Conservation (phyloP, 53 echinoderm and acorn worm genomes). For the Crossaster papposus region DNA sequence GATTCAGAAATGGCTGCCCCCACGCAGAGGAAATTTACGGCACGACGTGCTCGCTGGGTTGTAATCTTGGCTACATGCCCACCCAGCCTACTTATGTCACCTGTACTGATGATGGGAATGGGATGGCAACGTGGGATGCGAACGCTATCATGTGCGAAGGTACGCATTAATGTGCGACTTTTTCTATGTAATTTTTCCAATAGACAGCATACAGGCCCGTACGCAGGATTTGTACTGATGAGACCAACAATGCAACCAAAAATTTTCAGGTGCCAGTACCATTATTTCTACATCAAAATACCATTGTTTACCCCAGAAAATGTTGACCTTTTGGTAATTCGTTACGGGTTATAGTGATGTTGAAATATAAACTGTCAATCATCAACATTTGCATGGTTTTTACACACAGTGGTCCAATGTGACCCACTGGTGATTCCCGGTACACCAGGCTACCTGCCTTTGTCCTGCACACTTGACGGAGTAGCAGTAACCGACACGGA, state of each 20-base stretch:
- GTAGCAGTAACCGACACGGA: slow-evolving; percentile 17
- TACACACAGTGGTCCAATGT: slow-evolving; percentile 53
- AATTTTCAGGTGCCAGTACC: too few relatives aligned
- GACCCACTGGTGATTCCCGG: slow-evolving; percentile 31
- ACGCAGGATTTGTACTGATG: too few relatives aligned
- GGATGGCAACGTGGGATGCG: slow-evolving; percentile 68
- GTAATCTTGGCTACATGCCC: slow-evolving; percentile 80
- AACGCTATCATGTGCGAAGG: slow-evolving; percentile 74
- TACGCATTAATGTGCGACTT: slow-evolving; percentile 32
- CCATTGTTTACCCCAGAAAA: too few relatives aligned
- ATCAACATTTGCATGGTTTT: not conserved
- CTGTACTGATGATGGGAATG: slow-evolving; percentile 73
- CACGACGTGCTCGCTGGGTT: slow-evolving; percentile 61
- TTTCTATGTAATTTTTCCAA: not conserved
- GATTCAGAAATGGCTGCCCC: slow-evolving; percentile 70
- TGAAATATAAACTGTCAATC: too few relatives aligned
- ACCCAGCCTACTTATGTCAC: slow-evolving; percentile 50
- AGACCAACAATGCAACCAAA: too few relatives aligned
- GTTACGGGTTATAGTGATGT: too few relatives aligned
- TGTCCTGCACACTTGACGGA: slow-evolving; percentile 15
- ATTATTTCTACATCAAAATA: too few relatives aligned
- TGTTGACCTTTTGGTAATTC: too few relatives aligned
- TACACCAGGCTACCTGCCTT: slow-evolving; percentile 2
- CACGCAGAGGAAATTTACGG: slow-evolving; percentile 57
- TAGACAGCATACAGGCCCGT: too few relatives aligned